Evolutionary conservation across 2,113 vertebrate species (phyloP), one percentile per base, ranked within the genome.

Genomic region (Stictonetta naevosa): DNA sequence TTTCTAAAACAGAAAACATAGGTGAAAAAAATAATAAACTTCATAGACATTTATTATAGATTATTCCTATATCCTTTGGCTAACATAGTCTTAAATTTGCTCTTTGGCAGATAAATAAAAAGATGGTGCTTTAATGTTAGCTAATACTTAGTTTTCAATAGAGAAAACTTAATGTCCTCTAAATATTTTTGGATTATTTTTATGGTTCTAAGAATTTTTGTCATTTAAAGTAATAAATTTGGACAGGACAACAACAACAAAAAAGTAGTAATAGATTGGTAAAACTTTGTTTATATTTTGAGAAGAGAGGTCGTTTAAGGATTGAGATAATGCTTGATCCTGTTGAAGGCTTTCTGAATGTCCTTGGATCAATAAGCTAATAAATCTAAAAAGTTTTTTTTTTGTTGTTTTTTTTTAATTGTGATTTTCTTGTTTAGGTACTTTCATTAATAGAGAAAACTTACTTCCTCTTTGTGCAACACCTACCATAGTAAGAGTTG

Each of bases 321-420:
- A 19, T 18, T 23, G 36, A 66, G 42, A 13, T 62, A 62, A 56
- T 66, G 7, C 15, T 66, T 28, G 2, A 31, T 83, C 63, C 59
- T 56, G 40, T 3, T 53, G 36, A 60, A 89, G 36, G 22, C 28
- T 36, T 77, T 44, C 36, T 78, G 22, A 62, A 64, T n/a, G 8
- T 31, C 58, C 44, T 64, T 66, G 73, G 64, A 21, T 28, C 62
- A 92, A 93, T 59, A 52, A 82, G 18, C 11, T 84, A 40, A n/a
- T 33, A 63, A 82, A 74, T 83, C 55, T 11, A 44, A 85, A 84
- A 3, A 3, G 25, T 13, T 38, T 44, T n/a, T 12, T 13, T 36
- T 23, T 19, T 11, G 11, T 11, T 50, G 5, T 11, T 3, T 15
- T 42, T 1, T 0, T 1, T 15, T 10, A 17, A 2, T 13, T 60